Base-by-base conservation (phyloP, 2,113 vertebrate species). In the Ophthalmolycus amberensis region DNA sequence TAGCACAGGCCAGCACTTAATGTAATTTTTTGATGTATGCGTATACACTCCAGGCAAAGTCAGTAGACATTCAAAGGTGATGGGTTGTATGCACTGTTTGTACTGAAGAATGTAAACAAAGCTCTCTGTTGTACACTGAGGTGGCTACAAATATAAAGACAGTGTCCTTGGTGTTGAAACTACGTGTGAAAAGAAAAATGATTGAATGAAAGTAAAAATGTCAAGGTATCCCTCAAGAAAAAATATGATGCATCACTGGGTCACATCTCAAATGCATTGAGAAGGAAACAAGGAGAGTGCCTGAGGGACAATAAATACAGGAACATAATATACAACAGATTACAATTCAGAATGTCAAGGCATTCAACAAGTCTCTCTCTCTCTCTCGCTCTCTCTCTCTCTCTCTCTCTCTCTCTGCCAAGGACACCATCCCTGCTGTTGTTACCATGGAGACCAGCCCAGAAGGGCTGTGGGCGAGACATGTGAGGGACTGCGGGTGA, bases 401-500 rank as follows among this genome's bases (percentile, higher is more conserved):
- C 80, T 66, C 88, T 91, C 88, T 81, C 79, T 91, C 80, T 71
- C 85, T 93, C 85, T 86, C 70, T 79, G 88, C 90, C 93, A 94
- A 94, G 92, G 93, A 94, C 93, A 93, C 89, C 85, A 90, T 93
- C 90, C 88, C 86, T 85, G 90, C 90, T 89, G 90, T 86, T 84
- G 92, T 93, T 93, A 90, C 92, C 90, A 94, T 93, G 92, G 93
- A 89, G 90, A 94, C 90, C 78, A 89, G 92, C 85, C 91, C 92
- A 93, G 90, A 91, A 92, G 87, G 92, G 91, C 85, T 92, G 93
- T 94, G 92, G 92, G 92, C 90, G 90, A 92, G 89, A 91, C 88
- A 91, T 89, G 90, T 88, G 83, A 93, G 91, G 90, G 88, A 93
- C 88, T 86, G 74, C 88, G 89, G 87, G 85, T 92, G 90, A 84